Evolutionary conservation across 2,113 vertebrate species (phyloP).

Genomic region (Semnornis frantzii): DNA sequence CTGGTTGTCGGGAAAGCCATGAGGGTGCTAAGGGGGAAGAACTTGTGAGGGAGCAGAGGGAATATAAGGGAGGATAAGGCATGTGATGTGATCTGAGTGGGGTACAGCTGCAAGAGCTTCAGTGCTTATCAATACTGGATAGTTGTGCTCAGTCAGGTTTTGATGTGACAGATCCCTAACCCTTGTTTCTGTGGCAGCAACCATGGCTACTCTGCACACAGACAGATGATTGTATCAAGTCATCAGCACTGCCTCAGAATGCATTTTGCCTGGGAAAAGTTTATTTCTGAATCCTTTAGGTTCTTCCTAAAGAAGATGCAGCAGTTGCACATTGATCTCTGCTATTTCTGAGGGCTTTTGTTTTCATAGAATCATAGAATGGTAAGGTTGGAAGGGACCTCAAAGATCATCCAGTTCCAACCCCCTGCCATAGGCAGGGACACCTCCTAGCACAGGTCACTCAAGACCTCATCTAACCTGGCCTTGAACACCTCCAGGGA

Average conservation of each 20-base stretch:
- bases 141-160: neutral
- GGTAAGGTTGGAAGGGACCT: too few relatives aligned
- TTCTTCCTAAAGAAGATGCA: neutral
- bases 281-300: neutral
- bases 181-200: neutral
- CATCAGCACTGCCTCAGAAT: neutral
- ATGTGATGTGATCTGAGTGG: neutral
- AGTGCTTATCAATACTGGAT: neutral
- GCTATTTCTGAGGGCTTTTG: neutral
- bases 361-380: neutral
- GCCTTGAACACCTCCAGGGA: too few relatives aligned
- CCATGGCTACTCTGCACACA: neutral
- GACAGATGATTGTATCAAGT: neutral
- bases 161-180: neutral
- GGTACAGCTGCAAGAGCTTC: neutral
- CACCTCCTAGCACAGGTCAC: too few relatives aligned
- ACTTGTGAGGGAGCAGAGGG: neutral
- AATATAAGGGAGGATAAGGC: neutral
- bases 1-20: neutral
- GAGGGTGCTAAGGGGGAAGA: neutral
- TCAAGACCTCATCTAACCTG: too few relatives aligned
- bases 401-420: too few relatives aligned
- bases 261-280: neutral
- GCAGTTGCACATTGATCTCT: neutral
- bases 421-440: too few relatives aligned